A percentile compares a stretch with the other conserved stretches of the same genome.
phyloP scores from a whole-genome alignment of 1,140 invertebrate species.

The Heliconius hewitsoni region DNA sequence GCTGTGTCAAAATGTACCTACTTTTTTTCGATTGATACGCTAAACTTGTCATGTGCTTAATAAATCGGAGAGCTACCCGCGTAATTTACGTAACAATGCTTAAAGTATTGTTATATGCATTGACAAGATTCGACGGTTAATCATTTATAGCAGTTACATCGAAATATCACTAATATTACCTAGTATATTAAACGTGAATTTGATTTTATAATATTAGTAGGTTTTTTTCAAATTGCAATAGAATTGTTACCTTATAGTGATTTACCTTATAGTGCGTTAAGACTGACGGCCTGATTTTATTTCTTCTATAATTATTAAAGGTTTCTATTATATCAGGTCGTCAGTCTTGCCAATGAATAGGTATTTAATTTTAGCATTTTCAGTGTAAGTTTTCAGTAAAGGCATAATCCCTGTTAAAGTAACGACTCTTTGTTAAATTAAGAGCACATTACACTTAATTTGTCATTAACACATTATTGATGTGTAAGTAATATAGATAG shows the following conservation, averaged over 20 bases:
- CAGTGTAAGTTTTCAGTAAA: too few species aligned
- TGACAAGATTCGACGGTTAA: not conserved
- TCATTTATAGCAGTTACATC: not conserved
- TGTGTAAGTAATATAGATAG: too few species aligned
- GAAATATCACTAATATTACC: not conserved
- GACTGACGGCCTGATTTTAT: too few species aligned
- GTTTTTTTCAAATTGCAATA: too few species aligned
- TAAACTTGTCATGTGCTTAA: conserved; percentile 29
- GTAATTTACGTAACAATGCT: conserved; percentile 28
- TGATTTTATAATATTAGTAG: too few species aligned
- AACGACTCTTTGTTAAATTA: not conserved
- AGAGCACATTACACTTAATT: not conserved
- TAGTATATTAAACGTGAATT: not conserved
- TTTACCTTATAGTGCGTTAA: too few species aligned
- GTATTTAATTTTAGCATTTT: too few species aligned
- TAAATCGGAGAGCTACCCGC: conserved; percentile 25
- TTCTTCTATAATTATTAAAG: too few species aligned
- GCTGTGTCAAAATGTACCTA: conserved; percentile 52
- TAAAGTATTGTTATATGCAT: not conserved
- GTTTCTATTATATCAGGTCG: too few species aligned
- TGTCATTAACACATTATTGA: not conserved
- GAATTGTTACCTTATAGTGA: too few species aligned
- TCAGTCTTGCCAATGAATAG: too few species aligned
- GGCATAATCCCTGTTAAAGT: too few species aligned
- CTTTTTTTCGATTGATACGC: conserved; percentile 34